A percentile compares a stretch with the other conserved stretches of the same genome.
phyloP scores from a whole-genome alignment of 2,888 invertebrate species.

The Muschampia plurimacula region DNA sequence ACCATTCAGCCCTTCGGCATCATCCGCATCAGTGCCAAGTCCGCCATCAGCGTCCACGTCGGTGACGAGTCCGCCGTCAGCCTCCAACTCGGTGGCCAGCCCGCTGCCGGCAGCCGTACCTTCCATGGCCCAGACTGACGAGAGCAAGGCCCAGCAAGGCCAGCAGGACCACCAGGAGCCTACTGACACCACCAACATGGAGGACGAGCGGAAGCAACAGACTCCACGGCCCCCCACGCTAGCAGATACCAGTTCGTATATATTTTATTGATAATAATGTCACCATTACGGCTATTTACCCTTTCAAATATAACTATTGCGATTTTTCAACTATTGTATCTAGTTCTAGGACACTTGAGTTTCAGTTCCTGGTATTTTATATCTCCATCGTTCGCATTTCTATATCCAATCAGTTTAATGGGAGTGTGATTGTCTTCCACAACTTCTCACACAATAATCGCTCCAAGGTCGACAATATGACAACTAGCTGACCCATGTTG shows the following conservation, averaged over 20 bases:
- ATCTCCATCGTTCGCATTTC: too few relatives aligned
- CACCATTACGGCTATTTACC: too few relatives aligned
- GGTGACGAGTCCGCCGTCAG: conserved; percentile 18
- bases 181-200: conserved; percentile 67
- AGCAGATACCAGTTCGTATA: conserved; percentile 88
- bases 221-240: conserved; percentile 88
- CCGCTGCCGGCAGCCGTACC: conserved; percentile 49
- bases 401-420: too few relatives aligned
- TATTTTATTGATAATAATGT: background rate
- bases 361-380: too few relatives aligned
- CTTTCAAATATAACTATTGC: too few relatives aligned
- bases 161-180: background rate
- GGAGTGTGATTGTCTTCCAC: too few relatives aligned
- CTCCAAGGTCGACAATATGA: too few relatives aligned
- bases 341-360: too few relatives aligned
- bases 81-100: conserved; percentile 48
- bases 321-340: too few relatives aligned
- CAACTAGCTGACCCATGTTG: too few relatives aligned
- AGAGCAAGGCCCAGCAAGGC: conserved; percentile 88
- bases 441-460: too few relatives aligned
- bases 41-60: conserved; percentile 45
- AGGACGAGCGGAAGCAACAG: conserved; percentile 77
- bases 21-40: conserved; percentile 46
- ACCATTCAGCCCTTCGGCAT: conserved; percentile 75
- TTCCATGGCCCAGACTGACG: conserved; percentile 90